Percentiles rank a stretch among this genome's conserved stretches.
Evolutionary conservation across 1,140 invertebrate genomes (phyloP).

Genomic region (Acromyrmex heyeri): DNA sequence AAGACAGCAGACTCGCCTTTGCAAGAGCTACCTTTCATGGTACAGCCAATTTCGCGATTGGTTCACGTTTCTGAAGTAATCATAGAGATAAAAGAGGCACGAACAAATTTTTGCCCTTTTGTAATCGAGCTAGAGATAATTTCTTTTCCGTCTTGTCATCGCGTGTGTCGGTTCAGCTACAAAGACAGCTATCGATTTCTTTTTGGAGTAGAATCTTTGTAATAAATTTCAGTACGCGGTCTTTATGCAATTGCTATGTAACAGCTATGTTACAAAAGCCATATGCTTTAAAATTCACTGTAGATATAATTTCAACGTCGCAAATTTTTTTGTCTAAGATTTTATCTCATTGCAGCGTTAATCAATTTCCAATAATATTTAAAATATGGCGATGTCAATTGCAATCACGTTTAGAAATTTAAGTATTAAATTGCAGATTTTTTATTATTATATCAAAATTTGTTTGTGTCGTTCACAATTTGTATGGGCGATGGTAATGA

Average conservation of each 20-base stretch:
- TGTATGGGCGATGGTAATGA: neutral
- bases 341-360: neutral
- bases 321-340: conserved; percentile 1
- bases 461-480: neutral
- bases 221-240: conserved; percentile 23
- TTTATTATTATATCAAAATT: neutral
- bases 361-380: neutral
- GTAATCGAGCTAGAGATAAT: conserved; percentile 52
- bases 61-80: conserved; percentile 59
- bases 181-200: conserved; percentile 31
- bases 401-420: neutral
- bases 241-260: conserved; percentile 13
- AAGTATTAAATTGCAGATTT: conserved; percentile 18
- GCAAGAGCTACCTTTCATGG: conserved; percentile 34
- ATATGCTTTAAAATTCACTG: neutral
- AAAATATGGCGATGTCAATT: neutral
- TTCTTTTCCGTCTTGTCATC: conserved; percentile 50
- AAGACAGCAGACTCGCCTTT: conserved; percentile 39
- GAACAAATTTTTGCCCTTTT: conserved; percentile 57
- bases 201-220: conserved; percentile 27
- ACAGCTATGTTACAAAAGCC: conserved; percentile 15
- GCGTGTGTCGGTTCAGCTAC: conserved; percentile 24
- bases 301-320: neutral
- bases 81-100: conserved; percentile 44
- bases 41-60: conserved; percentile 49